Percentiles rank a stretch among this genome's conserved stretches.
Evolutionary conservation across 2,113 vertebrate species (phyloP).

Genomic region (human (Homo sapiens)): DNA sequence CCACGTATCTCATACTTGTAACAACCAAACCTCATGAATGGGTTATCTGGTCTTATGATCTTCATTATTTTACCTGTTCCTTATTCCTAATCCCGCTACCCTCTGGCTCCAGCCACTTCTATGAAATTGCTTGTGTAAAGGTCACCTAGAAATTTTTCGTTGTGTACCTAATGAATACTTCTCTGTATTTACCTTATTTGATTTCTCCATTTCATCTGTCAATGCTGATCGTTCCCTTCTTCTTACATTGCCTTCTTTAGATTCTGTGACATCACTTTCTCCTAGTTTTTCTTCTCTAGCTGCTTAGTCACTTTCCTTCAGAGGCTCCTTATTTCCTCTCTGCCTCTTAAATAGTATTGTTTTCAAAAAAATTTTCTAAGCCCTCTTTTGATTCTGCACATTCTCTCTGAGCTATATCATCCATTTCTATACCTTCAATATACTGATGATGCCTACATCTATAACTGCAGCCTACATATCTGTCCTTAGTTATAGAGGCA

Average conservation of each 20-base stretch:
- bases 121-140: neutral
- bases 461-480: neutral
- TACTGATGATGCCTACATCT: neutral
- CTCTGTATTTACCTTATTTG: neutral
- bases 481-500: neutral
- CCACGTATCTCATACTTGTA: neutral
- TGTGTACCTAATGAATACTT: neutral
- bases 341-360: neutral
- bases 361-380: neutral
- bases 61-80: neutral
- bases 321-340: neutral
- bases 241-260: neutral
- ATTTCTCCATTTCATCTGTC: neutral
- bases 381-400: neutral
- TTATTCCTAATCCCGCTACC: neutral
- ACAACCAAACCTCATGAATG: neutral
- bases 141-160: neutral
- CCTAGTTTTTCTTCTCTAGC: neutral
- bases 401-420: neutral
- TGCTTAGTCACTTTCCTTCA: neutral
- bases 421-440: neutral
- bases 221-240: neutral
- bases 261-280: neutral
- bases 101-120: neutral
- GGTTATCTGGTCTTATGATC: neutral